Conservation (phyloP, 23 tunicate species). For the Styela clava region DNA sequence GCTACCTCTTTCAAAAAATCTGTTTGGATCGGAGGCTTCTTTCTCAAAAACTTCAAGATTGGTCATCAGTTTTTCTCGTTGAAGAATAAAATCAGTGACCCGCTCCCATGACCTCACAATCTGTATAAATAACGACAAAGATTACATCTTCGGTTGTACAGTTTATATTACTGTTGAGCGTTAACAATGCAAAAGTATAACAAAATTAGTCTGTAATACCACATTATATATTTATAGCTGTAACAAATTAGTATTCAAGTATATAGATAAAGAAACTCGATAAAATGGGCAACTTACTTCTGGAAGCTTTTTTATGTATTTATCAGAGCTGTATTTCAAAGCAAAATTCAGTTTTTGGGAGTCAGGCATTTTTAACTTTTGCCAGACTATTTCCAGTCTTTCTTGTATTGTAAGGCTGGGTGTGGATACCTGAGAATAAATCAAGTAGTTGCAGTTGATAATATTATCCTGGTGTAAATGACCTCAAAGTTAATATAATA, state of each 20-base stretch:
- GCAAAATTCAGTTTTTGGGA: slow-evolving; percentile 61
- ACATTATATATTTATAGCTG: too few species aligned
- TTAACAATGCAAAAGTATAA: too few species aligned
- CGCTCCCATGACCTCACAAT: slow-evolving; percentile 70
- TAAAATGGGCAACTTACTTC: slow-evolving; percentile 43
- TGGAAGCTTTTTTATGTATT: slow-evolving; percentile 26
- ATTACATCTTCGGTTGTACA: too few species aligned
- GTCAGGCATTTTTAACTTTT: slow-evolving; percentile 47
- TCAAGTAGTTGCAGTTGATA: too few species aligned
- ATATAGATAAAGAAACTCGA: too few species aligned
- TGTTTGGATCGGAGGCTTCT: slow-evolving; percentile 83
- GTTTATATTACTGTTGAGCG: too few species aligned
- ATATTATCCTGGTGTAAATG: too few species aligned
- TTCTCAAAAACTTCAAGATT: slow-evolving; percentile 83
- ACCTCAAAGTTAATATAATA: too few species aligned
- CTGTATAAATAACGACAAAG: too few species aligned
- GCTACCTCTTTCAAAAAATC: slow-evolving; percentile 76
- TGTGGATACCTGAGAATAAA: too few species aligned
- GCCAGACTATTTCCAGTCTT: slow-evolving; percentile 73
- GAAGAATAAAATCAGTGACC: slow-evolving; percentile 49
- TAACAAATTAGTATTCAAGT: too few species aligned
- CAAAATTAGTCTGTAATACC: too few species aligned
- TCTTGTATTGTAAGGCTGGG: slow-evolving; percentile 35
- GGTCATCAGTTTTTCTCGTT: slow-evolving; percentile 60
- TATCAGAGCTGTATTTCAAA: slow-evolving; percentile 59